These are phyloP conservation scores for Lucilia sericata DNA, from an alignment of 1,140 invertebrate genomes.

Conservation along the genomic window DNA sequence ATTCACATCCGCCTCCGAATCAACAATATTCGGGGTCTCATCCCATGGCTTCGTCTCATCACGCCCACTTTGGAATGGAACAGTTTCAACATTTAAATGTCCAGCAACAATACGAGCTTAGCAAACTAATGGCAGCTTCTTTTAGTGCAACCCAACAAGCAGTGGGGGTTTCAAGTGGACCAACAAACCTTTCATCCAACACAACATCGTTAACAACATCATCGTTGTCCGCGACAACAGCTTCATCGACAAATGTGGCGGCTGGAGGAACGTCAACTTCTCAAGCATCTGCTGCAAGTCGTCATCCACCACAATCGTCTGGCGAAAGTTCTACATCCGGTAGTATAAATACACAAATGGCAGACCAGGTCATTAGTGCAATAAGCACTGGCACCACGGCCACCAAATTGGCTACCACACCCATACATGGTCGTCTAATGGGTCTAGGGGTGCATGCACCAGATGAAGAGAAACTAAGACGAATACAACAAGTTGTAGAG, in stretches of 20 bases:
- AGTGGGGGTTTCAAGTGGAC: not conserved
- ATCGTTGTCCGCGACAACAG: not conserved
- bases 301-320: not conserved
- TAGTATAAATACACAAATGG: slow-evolving; percentile 59
- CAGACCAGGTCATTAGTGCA: slow-evolving; percentile 61
- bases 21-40: not conserved
- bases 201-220: not conserved
- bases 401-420: slow-evolving; percentile 28
- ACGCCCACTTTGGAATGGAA: slow-evolving; percentile 52
- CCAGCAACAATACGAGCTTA: slow-evolving; percentile 59
- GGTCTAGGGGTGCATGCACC: slow-evolving; percentile 47
- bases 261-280: not conserved
- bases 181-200: slow-evolving; percentile 20
- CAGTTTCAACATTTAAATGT: slow-evolving; percentile 48
- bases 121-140: slow-evolving; percentile 60
- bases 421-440: slow-evolving; percentile 43
- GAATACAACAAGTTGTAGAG: slow-evolving; percentile 62
- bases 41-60: not conserved
- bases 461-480: slow-evolving; percentile 60
- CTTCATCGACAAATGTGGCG: not conserved
- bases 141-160: not conserved
- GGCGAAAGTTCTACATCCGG: slow-evolving; percentile 47
- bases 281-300: not conserved
- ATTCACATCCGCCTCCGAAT: slow-evolving; percentile 40
- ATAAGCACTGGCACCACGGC: slow-evolving; percentile 47